Evolutionary conservation across 2,888 invertebrate species (phyloP).

Genomic region (Drosophila fungiperda): DNA sequence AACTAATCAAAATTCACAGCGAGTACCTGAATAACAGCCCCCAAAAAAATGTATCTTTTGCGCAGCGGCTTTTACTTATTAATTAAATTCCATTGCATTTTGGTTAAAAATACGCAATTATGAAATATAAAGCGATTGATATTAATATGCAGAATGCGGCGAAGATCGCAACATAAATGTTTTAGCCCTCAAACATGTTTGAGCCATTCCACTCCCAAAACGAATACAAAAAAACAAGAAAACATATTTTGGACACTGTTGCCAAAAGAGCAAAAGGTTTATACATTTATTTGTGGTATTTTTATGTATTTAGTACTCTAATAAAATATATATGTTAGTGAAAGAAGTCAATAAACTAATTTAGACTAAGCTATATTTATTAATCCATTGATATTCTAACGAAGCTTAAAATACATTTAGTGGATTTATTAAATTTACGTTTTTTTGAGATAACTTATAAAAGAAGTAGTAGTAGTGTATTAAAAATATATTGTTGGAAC

Average conservation of each 20-base stretch:
- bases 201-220: neutral
- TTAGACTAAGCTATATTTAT: neutral
- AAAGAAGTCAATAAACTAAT: neutral
- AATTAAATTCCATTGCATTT: slow-evolving; percentile 73
- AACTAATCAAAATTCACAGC: slow-evolving; percentile 49
- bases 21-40: slow-evolving; percentile 22
- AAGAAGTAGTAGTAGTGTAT: no score
- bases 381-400: neutral
- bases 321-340: neutral
- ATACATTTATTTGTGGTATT: neutral
- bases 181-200: slow-evolving; percentile 22
- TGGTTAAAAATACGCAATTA: slow-evolving; percentile 66
- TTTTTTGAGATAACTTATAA: neutral
- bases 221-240: neutral
- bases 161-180: slow-evolving; percentile 51
- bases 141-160: slow-evolving; percentile 60
- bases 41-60: slow-evolving; percentile 5
- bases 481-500: neutral
- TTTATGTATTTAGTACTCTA: neutral
- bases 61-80: slow-evolving; percentile 46
- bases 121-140: slow-evolving; percentile 59
- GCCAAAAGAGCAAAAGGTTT: neutral
- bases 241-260: neutral
- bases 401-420: neutral
- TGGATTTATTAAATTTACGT: neutral